phyloP scores from a whole-genome alignment of 2,888 invertebrate genomes.

The Agrilus mali region DNA sequence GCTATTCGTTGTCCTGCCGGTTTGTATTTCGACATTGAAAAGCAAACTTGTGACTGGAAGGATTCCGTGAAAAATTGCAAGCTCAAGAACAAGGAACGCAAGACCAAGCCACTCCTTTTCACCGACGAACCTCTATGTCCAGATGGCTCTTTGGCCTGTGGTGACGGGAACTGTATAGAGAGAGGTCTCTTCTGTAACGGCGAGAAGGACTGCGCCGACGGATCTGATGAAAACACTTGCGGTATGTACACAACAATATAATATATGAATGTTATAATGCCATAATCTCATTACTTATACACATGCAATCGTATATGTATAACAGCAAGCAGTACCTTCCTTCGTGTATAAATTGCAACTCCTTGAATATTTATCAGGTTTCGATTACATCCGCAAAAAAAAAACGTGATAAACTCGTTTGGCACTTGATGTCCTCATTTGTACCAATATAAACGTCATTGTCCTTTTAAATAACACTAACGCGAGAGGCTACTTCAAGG shows the following conservation, averaged over 20 bases:
- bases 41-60: constrained; percentile 92
- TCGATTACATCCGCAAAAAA: too few species aligned
- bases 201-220: constrained; percentile 77
- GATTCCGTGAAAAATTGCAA: constrained; percentile 89
- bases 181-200: constrained; percentile 88
- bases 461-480: too few species aligned
- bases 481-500: too few species aligned
- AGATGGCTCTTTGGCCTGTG: constrained; percentile 78
- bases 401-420: too few species aligned
- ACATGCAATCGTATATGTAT: too few species aligned
- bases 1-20: constrained; percentile 88
- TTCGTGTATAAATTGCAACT: too few species aligned
- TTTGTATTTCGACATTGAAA: constrained; percentile 85
- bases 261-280: too few species aligned
- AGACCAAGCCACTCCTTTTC: constrained; percentile 72
- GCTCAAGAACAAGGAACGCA: constrained; percentile 77
- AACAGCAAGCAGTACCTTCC: too few species aligned
- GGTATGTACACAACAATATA: constrained; percentile 47
- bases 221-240: constrained; percentile 83
- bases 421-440: too few species aligned
- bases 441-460: too few species aligned
- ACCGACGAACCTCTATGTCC: constrained; percentile 85
- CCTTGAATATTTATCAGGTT: too few species aligned
- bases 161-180: constrained; percentile 76
- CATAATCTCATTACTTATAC: too few species aligned